Evolutionary conservation across 2,888 invertebrate genomes (phyloP).

Genomic region (Heliconius aoede): DNA sequence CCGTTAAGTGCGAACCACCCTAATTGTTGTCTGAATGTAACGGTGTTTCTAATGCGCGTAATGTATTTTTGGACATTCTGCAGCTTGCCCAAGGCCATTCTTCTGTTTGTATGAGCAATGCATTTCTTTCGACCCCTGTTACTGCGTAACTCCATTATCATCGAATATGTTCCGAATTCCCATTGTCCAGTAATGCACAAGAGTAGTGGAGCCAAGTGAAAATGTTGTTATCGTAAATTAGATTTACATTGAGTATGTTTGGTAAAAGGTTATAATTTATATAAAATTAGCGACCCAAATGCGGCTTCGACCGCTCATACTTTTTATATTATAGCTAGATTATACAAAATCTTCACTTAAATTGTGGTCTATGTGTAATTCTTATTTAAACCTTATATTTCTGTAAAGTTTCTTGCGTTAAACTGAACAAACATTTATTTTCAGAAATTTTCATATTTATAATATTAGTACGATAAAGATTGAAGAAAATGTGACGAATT

Average conservation of each 20-base stretch:
- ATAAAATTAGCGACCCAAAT: neutral
- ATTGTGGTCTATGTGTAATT: no score
- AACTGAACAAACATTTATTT: no score
- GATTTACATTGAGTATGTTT: slow-evolving; percentile 37
- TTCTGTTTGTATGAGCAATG: slow-evolving; percentile 78
- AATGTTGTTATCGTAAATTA: slow-evolving; percentile 79
- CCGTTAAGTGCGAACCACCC: slow-evolving; percentile 80
- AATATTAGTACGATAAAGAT: no score
- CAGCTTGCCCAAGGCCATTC: slow-evolving; percentile 81
- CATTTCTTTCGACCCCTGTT: slow-evolving; percentile 66
- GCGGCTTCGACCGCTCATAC: no score
- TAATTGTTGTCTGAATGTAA: slow-evolving; percentile 82
- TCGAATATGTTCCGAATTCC: slow-evolving; percentile 82
- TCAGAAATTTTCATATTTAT: neutral
- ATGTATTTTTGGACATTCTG: slow-evolving; percentile 83
- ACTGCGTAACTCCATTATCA: slow-evolving; percentile 80
- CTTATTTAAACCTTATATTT: no score
- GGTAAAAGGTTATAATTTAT: neutral
- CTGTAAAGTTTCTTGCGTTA: no score
- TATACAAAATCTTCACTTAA: no score
- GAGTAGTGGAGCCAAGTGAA: slow-evolving; percentile 60
- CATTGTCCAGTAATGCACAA: slow-evolving; percentile 73
- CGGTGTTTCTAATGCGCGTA: slow-evolving; percentile 82
- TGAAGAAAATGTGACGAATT: neutral
- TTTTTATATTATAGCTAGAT: no score